A percentile compares a stretch with the other conserved stretches of the same genome.
phyloP scores from a whole-genome alignment of 2,113 vertebrate genomes.

The human region DNA sequence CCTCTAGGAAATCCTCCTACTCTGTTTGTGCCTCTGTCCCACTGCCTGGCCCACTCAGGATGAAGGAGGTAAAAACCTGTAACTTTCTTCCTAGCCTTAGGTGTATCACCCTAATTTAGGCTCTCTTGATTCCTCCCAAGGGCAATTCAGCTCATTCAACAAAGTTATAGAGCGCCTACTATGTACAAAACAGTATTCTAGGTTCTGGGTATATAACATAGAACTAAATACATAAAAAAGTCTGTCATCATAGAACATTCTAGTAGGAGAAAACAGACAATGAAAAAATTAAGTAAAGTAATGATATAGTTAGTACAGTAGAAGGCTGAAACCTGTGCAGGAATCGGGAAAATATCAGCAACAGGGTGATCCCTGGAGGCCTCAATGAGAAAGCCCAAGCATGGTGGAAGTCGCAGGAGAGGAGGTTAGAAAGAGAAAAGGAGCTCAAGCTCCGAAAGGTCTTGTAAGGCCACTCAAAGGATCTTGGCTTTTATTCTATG shows the following conservation, averaged over 20 bases:
- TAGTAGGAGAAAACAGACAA: neutral
- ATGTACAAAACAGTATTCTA: neutral
- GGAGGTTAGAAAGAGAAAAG: neutral
- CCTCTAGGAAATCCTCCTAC: neutral
- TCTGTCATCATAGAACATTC: neutral
- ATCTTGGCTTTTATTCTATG: neutral
- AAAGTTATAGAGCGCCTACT: neutral
- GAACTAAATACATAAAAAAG: neutral
- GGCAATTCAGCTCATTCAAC: neutral
- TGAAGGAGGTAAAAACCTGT: neutral
- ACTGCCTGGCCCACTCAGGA: neutral
- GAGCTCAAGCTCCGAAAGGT: neutral
- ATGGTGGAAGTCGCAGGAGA: neutral
- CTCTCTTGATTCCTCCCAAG: neutral
- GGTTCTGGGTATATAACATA: neutral
- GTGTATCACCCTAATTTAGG: neutral
- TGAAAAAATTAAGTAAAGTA: neutral
- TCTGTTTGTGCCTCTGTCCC: neutral
- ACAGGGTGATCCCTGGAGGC: neutral
- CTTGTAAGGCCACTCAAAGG: neutral
- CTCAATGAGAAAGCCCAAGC: neutral
- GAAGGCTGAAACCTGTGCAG: neutral
- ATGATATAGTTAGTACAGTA: neutral
- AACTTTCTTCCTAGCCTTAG: neutral
- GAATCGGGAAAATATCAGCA: neutral